Base-by-base conservation (phyloP, 1,140 invertebrate species). In the Anoplophora glabripennis region DNA sequence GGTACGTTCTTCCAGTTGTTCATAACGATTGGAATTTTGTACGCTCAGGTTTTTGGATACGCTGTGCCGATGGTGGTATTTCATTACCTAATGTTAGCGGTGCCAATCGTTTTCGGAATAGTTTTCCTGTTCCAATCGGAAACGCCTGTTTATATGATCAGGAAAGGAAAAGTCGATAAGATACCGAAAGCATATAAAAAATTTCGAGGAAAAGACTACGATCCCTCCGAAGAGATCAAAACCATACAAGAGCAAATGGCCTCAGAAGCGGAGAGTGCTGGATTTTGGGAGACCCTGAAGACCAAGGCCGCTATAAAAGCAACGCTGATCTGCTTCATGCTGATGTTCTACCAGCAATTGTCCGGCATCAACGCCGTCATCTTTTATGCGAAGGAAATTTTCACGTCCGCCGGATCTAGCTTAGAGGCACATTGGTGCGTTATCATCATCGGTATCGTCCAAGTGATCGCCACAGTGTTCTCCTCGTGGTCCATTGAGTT, bases 331-430 rank as follows among this genome's bases (percentile, higher is more conserved):
- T 78, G 79, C 34, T 72, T 86, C 38, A 80, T 79, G 2, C 74
- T 89, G 33, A 87, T 88, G 85, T 78, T 84, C 63, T 81, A 88
- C 76, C 86, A 89, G 70, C 86, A 89, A 67, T 73, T 88, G n/a
- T 82, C 79, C 37, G 82, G 81, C 5, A 74, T 82, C 21, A 81
- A 85, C 70, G 81, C 81, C 11, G 76, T 87, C 11, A 81, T 86
- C 64, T 84, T 85, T 67, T 86, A 84, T 59, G 78, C 81, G 0
- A 75, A 77, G 3, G 67, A 65, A 0, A 83, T 79, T 66, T 83
- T 79, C 53, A 37, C 51, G 15, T 53, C 47, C 10, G 59, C 70
- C 18, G 54, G 53, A 21, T 54, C 61, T 4, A 47, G 41, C 0
- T 58, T 93, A 5, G 69, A 81, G 35, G 70, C 84, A 0, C 79